Evolutionary conservation across 2,797 vertebrate species (phyloP), one percentile per base, ranked within the genome.

Genomic region (Hafferia zeledoni): DNA sequence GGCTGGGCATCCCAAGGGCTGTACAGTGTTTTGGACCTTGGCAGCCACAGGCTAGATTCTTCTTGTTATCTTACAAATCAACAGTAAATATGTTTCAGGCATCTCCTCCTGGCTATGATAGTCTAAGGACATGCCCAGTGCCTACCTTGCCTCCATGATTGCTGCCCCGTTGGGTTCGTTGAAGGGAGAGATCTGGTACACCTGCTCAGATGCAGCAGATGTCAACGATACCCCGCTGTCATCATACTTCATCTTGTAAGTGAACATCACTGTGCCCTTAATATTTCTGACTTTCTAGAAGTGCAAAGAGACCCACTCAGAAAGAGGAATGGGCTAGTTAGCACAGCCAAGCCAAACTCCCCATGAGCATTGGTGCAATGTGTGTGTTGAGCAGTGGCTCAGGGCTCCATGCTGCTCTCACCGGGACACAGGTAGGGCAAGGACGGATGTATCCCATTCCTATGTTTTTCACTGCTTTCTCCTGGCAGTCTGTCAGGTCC

Each of bases 151-250:
- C 55, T 97, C 92, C 80, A 95, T 81, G 35, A 90, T 28, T 37
- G 88, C 97, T 86, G 47, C 98, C 23, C 98, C 98, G 0, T 96
- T 93, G 72, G 98, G 98, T 68, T 99, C 98, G 63, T 98, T 98
- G 96, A 99, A 99, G 33, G 98, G 98, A 24, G 97, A 98, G 94
- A 99, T 98, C 65, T 98, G 96, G 67, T 98, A 98, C 69, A 92
- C 67, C 93, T 99, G 98, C 56, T 98, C 87, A 2, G 97, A 98
- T 0, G 93, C 91, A 28, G 96, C 98, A 12, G 96, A 96, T 0
- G 89, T 97, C 84, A 99, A 95, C n/a, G 98, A 78, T 41, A 97
- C 95, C 53, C 98, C 98, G 0, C 96, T 95, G 49, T 72, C 95
- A 0, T 94, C 97, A 16, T 98, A 98, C 88, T 98, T 98, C 83